Evolutionary conservation across 2,888 invertebrate species (phyloP).

Genomic region (Gastracanthus pulcherrimus): DNA sequence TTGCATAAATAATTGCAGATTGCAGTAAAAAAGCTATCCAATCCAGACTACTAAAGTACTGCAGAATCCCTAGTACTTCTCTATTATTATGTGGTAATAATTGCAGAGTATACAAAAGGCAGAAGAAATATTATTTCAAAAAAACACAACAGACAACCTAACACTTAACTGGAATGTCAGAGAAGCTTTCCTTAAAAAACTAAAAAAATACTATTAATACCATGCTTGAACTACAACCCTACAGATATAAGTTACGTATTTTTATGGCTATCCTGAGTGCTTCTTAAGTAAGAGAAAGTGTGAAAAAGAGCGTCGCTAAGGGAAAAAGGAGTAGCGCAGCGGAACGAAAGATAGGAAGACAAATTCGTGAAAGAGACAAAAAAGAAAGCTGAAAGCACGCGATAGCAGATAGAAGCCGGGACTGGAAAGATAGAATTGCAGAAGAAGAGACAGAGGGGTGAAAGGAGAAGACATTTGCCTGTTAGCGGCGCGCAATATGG

Average conservation of each 20-base stretch:
- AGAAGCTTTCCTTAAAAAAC: background rate
- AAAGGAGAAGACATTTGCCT: slow-evolving; percentile 4
- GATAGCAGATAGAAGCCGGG: background rate
- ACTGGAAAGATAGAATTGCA: background rate
- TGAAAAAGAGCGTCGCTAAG: background rate
- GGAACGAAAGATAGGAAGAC: background rate
- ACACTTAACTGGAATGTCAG: no score
- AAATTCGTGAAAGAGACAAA: background rate
- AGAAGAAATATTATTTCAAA: no score
- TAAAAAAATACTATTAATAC: background rate
- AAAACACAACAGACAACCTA: no score
- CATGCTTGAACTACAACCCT: background rate
- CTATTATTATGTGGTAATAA: no score
- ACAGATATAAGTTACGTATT: background rate
- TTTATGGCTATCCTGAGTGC: background rate
- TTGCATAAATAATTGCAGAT: no score
- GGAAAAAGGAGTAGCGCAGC: background rate
- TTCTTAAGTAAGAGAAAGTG: slow-evolving; percentile 18
- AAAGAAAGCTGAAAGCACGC: background rate
- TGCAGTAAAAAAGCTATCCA: no score
- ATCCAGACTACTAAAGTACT: no score
- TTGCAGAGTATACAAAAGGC: no score
- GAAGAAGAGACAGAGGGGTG: background rate
- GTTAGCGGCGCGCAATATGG: background rate
- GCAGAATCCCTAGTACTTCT: no score